A percentile compares a stretch with the other conserved stretches of the same genome.
These are phyloP conservation scores for Hipposideros larvatus DNA, from an alignment of 2,797 vertebrate genomes.

Conservation along the genomic window DNA sequence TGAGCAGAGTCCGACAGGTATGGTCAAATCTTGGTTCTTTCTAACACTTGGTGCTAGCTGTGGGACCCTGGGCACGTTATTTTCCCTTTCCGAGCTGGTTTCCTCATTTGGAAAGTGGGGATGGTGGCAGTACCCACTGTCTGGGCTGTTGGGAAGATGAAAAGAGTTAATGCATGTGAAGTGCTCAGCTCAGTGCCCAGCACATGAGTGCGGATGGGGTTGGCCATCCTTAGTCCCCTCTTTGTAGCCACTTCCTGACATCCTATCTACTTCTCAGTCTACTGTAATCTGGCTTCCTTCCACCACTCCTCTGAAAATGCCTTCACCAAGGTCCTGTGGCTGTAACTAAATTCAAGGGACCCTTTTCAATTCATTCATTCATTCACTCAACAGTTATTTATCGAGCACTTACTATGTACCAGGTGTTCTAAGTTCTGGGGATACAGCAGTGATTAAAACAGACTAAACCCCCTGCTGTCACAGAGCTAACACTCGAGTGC, in stretches of 20 bases:
- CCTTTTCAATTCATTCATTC: neutral
- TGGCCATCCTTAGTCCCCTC: neutral
- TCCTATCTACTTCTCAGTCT: neutral
- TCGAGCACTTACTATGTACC: neutral
- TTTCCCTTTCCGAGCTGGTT: neutral
- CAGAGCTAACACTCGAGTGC: neutral
- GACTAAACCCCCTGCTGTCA: neutral
- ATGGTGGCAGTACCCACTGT: neutral
- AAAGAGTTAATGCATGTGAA: neutral
- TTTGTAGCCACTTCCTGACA: neutral
- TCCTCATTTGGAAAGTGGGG: slow-evolving; percentile 2
- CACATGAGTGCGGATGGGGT: neutral
- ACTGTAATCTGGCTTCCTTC: neutral
- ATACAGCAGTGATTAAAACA: slow-evolving; percentile 23
- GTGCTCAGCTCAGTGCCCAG: neutral
- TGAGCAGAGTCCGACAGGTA: neutral
- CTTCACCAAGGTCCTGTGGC: slow-evolving; percentile 5
- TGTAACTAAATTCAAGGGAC: neutral
- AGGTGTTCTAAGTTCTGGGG: slow-evolving; percentile 3
- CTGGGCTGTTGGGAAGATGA: neutral
- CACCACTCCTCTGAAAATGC: slow-evolving; percentile 13
- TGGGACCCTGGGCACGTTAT: neutral
- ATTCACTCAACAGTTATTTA: slow-evolving; percentile 1
- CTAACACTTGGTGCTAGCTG: neutral
- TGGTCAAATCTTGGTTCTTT: slow-evolving; percentile 2